Evolutionary conservation across 2,888 invertebrate species (phyloP).

Genomic region (Pilophorus perplexus): DNA sequence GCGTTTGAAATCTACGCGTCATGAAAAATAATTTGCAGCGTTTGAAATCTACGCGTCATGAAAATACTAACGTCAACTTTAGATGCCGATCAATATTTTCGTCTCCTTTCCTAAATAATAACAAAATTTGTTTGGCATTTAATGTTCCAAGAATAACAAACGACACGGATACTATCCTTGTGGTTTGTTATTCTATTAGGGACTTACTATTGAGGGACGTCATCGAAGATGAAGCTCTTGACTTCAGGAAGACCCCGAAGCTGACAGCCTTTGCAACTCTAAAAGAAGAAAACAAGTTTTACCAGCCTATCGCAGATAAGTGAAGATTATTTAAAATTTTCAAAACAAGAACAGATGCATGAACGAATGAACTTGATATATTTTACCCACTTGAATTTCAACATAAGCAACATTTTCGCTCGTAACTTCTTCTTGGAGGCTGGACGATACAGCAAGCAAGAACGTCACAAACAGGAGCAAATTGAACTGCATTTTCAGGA

Average conservation of each 20-base stretch:
- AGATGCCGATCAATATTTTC: too few species aligned
- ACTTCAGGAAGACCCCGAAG: constrained; percentile 66
- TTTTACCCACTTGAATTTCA: neutral
- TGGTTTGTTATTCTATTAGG: constrained; percentile 51
- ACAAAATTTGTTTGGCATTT: too few species aligned
- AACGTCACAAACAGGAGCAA: too few species aligned
- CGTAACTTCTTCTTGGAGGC: neutral
- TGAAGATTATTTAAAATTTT: too few species aligned
- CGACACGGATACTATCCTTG: neutral
- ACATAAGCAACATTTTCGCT: neutral
- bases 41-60: too few species aligned
- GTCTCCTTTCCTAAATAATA: too few species aligned
- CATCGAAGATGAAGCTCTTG: constrained; percentile 65
- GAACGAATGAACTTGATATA: neutral
- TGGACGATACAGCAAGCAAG: neutral
- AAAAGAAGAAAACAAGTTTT: constrained; percentile 50
- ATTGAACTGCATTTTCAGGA: too few species aligned
- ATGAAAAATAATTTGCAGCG: too few species aligned
- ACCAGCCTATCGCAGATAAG: too few species aligned
- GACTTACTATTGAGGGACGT: constrained; percentile 64
- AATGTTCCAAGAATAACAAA: too few species aligned
- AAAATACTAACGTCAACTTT: too few species aligned
- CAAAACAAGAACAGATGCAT: neutral
- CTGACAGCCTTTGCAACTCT: constrained; percentile 70
- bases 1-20: too few species aligned